Percentiles rank a stretch among this genome's conserved stretches.
phyloP scores from a whole-genome alignment of 2,888 invertebrate genomes.

The Mythimna loreyi region DNA sequence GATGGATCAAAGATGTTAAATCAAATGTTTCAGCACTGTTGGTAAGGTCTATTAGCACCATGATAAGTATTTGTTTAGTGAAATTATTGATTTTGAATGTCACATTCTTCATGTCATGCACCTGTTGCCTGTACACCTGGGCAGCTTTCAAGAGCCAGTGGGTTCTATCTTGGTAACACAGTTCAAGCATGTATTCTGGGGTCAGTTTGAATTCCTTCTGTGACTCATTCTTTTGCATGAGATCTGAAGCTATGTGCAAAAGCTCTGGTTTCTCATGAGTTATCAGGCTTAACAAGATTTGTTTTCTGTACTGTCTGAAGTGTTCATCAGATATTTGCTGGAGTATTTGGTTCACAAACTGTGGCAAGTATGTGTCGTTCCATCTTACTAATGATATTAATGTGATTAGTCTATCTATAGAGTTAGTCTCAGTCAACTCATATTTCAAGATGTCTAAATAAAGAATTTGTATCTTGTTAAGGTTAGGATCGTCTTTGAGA shows the following conservation, averaged over 20 bases:
- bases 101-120: conserved; percentile 86
- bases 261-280: conserved; percentile 82
- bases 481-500: conserved; percentile 67
- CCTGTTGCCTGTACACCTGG: conserved; percentile 84
- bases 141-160: conserved; percentile 89
- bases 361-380: conserved; percentile 75
- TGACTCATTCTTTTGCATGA: conserved; percentile 83
- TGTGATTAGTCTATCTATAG: conserved; percentile 80
- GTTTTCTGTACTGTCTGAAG: conserved; percentile 84
- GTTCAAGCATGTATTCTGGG: conserved; percentile 88
- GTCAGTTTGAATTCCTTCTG: conserved; percentile 86
- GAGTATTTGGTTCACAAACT: conserved; percentile 78
- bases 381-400: conserved; percentile 82
- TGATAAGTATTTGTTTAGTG: conserved; percentile 87
- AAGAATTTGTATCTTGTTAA: conserved; percentile 77
- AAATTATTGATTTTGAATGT: conserved; percentile 88
- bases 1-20: conserved; percentile 84
- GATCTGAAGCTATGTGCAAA: conserved; percentile 76
- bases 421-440: conserved; percentile 77
- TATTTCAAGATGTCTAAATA: conserved; percentile 80
- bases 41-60: conserved; percentile 87
- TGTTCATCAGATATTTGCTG: conserved; percentile 79
- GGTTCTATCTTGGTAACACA: conserved; percentile 87
- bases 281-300: conserved; percentile 84
- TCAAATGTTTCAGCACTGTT: conserved; percentile 87